Percentiles rank a stretch among this genome's conserved stretches.
These are phyloP conservation scores for Cybosia mesomella DNA, from an alignment of 2,888 invertebrate species.

Conservation along the genomic window DNA sequence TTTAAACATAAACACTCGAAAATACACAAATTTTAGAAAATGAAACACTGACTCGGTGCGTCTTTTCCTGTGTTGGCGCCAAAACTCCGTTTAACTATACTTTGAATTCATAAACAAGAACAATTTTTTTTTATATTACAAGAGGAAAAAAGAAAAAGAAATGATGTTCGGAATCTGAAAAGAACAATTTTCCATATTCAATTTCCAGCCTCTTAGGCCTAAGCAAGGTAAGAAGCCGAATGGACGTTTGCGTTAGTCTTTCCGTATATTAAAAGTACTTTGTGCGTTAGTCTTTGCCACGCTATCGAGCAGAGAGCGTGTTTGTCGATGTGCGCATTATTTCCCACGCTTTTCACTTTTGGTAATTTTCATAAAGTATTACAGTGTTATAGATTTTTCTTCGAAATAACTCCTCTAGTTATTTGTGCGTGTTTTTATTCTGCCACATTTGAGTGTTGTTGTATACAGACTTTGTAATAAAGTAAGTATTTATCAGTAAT, in stretches of 20 bases:
- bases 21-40: too few relatives aligned
- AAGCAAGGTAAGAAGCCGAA: slow-evolving; percentile 34
- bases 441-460: not conserved
- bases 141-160: too few relatives aligned
- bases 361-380: not conserved
- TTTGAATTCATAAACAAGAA: too few relatives aligned
- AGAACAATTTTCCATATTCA: too few relatives aligned
- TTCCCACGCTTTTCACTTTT: slow-evolving; percentile 29
- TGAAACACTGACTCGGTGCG: too few relatives aligned
- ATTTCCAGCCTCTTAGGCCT: too few relatives aligned
- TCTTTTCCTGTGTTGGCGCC: too few relatives aligned
- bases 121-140: too few relatives aligned
- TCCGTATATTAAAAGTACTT: too few relatives aligned
- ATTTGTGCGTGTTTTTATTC: not conserved
- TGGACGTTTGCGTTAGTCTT: slow-evolving; percentile 41
- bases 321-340: slow-evolving; percentile 31
- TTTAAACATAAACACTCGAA: too few relatives aligned
- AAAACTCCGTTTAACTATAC: too few relatives aligned
- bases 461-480: not conserved
- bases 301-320: slow-evolving; percentile 42
- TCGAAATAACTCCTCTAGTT: not conserved
- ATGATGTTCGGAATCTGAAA: too few relatives aligned
- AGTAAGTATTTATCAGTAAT: slow-evolving; percentile 1
- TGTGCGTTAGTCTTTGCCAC: slow-evolving; percentile 48
- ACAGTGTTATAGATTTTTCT: not conserved